Percentiles rank a stretch among this genome's conserved stretches.
Conservation (phyloP, 2,888 invertebrate genomes). For the Theristus sp. region DNA sequence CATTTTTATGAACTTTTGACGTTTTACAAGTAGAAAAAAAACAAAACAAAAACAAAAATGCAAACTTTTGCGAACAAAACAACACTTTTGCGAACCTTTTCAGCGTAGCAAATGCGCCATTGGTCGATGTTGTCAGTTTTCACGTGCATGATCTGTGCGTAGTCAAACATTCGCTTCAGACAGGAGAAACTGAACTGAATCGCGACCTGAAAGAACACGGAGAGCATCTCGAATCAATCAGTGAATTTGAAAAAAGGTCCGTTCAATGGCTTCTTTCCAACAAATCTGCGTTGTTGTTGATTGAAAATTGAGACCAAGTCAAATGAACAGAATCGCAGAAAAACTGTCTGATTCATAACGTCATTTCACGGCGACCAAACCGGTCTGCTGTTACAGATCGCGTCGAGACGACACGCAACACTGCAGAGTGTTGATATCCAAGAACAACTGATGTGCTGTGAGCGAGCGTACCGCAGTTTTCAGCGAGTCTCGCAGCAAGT, state of each 20-base stretch:
- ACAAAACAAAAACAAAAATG: background rate
- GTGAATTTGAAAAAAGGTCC: too few relatives aligned
- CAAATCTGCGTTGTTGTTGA: too few relatives aligned
- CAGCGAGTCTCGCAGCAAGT: conserved; percentile 43
- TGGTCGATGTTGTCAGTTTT: too few relatives aligned
- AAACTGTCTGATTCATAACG: too few relatives aligned
- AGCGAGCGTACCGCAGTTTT: conserved; percentile 31
- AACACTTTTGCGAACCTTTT: conserved; percentile 3
- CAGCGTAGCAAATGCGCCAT: background rate
- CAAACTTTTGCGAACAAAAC: background rate
- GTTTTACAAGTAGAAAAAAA: background rate
- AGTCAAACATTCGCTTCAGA: background rate
- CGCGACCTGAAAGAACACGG: background rate
- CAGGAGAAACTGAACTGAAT: background rate
- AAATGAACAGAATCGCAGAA: too few relatives aligned
- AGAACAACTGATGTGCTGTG: background rate
- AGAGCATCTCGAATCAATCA: too few relatives aligned
- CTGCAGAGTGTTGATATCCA: background rate
- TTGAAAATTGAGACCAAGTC: too few relatives aligned
- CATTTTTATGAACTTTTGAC: too few relatives aligned
- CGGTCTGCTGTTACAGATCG: background rate
- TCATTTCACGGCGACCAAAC: too few relatives aligned
- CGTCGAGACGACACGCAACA: background rate
- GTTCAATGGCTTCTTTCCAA: too few relatives aligned
- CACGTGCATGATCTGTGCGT: background rate